Evolutionary conservation across 2,888 invertebrate species (phyloP).

Genomic region (Gerris lacustris): DNA sequence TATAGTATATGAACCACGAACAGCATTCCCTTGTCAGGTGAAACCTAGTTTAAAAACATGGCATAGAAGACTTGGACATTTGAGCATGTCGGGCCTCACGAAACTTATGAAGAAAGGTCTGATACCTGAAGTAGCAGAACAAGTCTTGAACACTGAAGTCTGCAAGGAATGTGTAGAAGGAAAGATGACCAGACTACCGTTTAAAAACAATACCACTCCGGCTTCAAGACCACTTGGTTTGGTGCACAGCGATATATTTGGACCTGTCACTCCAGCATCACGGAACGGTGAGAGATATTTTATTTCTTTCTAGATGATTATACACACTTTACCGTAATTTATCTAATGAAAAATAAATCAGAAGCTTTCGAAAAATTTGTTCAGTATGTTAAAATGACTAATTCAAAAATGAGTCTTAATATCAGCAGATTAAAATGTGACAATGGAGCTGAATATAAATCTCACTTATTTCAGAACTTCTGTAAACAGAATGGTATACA

Average conservation of each 20-base stretch:
- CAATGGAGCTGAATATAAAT: slow-evolving; percentile 14
- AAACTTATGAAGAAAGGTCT: slow-evolving; percentile 6
- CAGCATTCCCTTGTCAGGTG: slow-evolving; percentile 10
- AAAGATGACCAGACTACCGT: slow-evolving; percentile 9
- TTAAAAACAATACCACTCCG: neutral
- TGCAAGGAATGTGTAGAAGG: no score
- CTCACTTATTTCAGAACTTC: slow-evolving; percentile 10
- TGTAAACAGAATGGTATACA: slow-evolving; percentile 15
- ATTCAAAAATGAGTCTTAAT: slow-evolving; percentile 3
- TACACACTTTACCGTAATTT: no score
- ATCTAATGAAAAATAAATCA: no score
- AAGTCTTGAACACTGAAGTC: no score
- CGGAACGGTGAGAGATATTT: no score
- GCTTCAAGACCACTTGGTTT: slow-evolving; percentile 12
- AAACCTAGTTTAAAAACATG: slow-evolving; percentile 7
- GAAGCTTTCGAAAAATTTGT: no score
- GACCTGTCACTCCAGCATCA: no score
- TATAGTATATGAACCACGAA: no score
- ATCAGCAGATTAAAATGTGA: slow-evolving; percentile 11
- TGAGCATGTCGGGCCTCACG: slow-evolving; percentile 11
- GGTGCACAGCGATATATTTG: no score
- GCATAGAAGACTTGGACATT: slow-evolving; percentile 12
- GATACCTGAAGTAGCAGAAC: slow-evolving; percentile 5
- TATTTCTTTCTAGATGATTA: no score
- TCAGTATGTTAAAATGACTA: slow-evolving; percentile 14